Conservation (phyloP, 2,113 vertebrate genomes). For the Salvelinus fontinalis region DNA sequence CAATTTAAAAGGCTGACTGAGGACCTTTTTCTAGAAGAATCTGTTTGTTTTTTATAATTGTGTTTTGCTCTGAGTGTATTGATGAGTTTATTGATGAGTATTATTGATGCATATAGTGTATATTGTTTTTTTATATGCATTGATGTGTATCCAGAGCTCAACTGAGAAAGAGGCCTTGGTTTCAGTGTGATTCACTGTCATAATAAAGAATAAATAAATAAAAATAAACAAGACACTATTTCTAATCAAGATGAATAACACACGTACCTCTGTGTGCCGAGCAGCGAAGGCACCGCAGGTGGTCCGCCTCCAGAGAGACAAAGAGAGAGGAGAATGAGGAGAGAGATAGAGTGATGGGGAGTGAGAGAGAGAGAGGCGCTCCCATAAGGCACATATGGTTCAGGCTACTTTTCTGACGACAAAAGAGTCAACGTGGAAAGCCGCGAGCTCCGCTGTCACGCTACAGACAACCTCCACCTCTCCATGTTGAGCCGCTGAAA, state of each 20-base stretch:
- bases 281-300: conserved; percentile 53
- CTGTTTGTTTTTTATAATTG: no score
- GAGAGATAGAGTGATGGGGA: conserved; percentile 1
- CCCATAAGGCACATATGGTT: conserved; percentile 40
- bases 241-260: neutral
- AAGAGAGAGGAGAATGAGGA: conserved; percentile 5
- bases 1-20: no score
- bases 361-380: neutral
- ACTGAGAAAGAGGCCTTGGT: no score
- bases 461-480: conserved; percentile 54
- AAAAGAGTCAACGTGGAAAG: conserved; percentile 69
- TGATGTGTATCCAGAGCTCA: no score
- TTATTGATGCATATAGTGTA: no score
- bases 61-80: no score
- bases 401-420: conserved; percentile 62
- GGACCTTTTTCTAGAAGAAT: no score
- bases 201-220: no score
- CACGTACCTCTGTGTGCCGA: conserved; percentile 46
- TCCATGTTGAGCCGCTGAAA: conserved; percentile 40
- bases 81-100: no score
- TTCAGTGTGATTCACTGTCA: no score
- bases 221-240: no score
- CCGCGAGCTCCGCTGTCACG: conserved; percentile 55
- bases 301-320: conserved; percentile 43
- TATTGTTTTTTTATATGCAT: no score